Evolutionary conservation across 1,140 invertebrate genomes (phyloP).

Genomic region (Lucilia cuprina): DNA sequence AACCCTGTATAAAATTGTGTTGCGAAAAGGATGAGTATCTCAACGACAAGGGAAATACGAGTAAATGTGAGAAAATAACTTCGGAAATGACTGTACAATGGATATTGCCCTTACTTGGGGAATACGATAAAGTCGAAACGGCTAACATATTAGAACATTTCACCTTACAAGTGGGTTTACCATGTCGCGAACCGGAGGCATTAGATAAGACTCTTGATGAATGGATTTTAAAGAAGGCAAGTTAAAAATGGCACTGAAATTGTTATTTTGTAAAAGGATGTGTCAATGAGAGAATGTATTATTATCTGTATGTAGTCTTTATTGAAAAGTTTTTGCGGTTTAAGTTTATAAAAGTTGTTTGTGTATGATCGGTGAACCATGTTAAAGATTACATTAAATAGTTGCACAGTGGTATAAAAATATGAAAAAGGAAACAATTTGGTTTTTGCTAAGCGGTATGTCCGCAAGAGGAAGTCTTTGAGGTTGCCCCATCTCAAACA

Average conservation of each 20-base stretch:
- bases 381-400: too few relatives aligned
- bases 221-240: constrained; percentile 50
- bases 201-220: constrained; percentile 37
- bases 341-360: too few relatives aligned
- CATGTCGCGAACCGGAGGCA: constrained; percentile 40
- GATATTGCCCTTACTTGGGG: constrained; percentile 41
- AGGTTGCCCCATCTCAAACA: too few relatives aligned
- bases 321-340: too few relatives aligned
- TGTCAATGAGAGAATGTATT: too few relatives aligned
- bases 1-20: constrained; percentile 47
- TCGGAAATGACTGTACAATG: constrained; percentile 37
- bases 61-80: constrained; percentile 32
- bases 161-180: constrained; percentile 42
- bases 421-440: too few relatives aligned
- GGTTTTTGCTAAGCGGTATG: too few relatives aligned
- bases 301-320: too few relatives aligned
- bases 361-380: too few relatives aligned
- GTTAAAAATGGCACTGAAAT: not conserved
- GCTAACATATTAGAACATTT: constrained; percentile 45
- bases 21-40: constrained; percentile 37
- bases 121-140: constrained; percentile 29
- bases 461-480: too few relatives aligned
- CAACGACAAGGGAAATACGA: not conserved
- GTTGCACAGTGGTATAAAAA: too few relatives aligned
- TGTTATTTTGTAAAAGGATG: too few relatives aligned